Evolutionary conservation across 2,888 invertebrate genomes (phyloP), one percentile per base, ranked within the genome.

Genomic region (Pristionchus entomophagus): DNA sequence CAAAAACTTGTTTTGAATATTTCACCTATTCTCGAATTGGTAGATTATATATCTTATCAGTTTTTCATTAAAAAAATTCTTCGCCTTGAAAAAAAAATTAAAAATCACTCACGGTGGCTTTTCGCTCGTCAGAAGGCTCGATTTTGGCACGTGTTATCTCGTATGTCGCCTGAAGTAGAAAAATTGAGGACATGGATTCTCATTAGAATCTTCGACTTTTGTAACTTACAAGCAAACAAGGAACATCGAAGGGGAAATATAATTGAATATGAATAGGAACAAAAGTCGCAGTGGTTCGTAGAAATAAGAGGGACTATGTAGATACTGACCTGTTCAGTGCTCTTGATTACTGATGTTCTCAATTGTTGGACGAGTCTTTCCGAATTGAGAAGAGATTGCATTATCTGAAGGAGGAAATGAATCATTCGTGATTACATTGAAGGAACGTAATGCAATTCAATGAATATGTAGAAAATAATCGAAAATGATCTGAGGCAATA

Each of bases 311-410:
- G 8, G 26, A 59, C 10, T 19, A 51, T 17, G n/a, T n/a, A n/a
- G n/a, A n/a, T n/a, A n/a, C n/a, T n/a, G n/a, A 90, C 91, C 87
- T 91, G 89, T 35, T 90, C 90, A 29, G 92, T 92, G 45, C 90
- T 88, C 86, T 92, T 91, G 80, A 92, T 92, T n/a, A 92, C 92
- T 53, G 90, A 88, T 26, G 88, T 89, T 59, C 92, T 87, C 80
- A 92, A 87, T 77, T 92, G 91, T 62, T 91, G 89, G 59, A 91
- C 92, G 35, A 91, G 77, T 26, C 86, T 86, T 80, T 92, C 92
- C 14, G 89, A 87, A 10, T 87, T 86, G 2, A 91, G 86, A 2
- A 92, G 87, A 14, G 88, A 87, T 49, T 90, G 88, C 38, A 92
- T 86, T 22, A 91, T 86, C 69, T 69, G 2, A 1, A 69, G n/a